Conservation (phyloP, 2,113 vertebrate genomes). For the Catharus minimus region DNA sequence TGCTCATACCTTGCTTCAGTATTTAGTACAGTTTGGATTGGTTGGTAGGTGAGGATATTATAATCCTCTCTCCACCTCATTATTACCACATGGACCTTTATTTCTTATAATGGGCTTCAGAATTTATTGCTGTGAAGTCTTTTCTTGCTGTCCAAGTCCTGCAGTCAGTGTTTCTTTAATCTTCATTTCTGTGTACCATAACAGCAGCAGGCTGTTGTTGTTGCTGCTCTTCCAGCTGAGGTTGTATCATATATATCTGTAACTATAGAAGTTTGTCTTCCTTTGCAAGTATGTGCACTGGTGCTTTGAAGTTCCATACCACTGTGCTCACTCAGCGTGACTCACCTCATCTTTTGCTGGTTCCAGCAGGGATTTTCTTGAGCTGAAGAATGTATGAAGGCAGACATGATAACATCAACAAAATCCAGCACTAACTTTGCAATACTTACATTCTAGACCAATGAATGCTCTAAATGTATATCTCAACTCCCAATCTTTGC, state of each 20-base stretch:
- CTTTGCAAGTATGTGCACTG: not conserved
- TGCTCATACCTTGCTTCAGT: not conserved
- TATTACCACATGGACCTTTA: not conserved
- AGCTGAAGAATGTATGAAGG: not conserved
- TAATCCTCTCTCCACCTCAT: not conserved
- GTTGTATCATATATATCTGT: not conserved
- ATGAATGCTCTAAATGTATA: not conserved
- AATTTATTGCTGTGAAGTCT: not conserved
- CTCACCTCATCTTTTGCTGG: not conserved
- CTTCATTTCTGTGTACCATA: not conserved
- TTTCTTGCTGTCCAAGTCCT: not conserved
- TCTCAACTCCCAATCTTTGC: not conserved
- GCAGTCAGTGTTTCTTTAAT: not conserved
- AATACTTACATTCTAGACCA: not conserved
- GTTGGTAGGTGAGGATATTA: not conserved
- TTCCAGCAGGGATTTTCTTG: not conserved
- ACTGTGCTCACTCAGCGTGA: not conserved
- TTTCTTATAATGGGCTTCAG: not conserved
- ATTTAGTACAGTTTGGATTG: not conserved
- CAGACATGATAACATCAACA: not conserved
- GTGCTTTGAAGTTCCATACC: not conserved
- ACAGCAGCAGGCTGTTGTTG: not conserved
- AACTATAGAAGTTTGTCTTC: not conserved
- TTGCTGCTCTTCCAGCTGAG: not conserved
- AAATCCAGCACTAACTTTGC: not conserved